Base-by-base conservation (phyloP, 2,888 invertebrate genomes). In the Heliothis peltigera region DNA sequence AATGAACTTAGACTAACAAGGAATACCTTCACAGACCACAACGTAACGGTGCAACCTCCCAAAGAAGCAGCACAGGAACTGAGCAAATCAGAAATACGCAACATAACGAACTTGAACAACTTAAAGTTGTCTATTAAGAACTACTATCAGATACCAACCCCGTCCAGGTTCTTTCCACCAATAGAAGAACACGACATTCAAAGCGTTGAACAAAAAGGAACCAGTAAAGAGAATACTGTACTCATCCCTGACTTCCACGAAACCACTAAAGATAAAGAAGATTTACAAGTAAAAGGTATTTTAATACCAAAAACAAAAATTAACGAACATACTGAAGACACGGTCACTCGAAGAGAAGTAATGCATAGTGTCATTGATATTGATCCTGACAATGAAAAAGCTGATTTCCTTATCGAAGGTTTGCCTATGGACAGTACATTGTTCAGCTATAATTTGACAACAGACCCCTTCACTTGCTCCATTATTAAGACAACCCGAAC, bases 331-430 rank as follows among this genome's bases (percentile, higher is more conserved):
- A 51, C 47, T 39, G 58, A 54, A 28, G 19, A 43, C 49, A 1
- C 57, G 6, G 15, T n/a, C 35, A 7, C n/a, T 12, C 51, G 7
- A 10, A 74, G 75, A 54, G 64, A 55, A 8, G 64, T 64, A 32
- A 46, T 35, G 0, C 65, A 64, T 21, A 75, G 75, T 51, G 28
- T 71, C 4, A 63, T 66, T 55, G 80, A 81, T 12, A 46, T 74
- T 21, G 83, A 85, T 48, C 57, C 61, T 5, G 85, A 85, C 2
- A 78, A 60, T 44, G 88, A 89, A 25, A 90, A 87, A 55, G 79
- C 76, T 4, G 92, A 92, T 79, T 90, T 85, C 59, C 67, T 89
- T 7, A 76, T 91, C n/a, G 87, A 90, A 78, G 89, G 87, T 46
- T 54, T 79, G 25, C 76, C 84, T 2, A 64, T 74, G 18, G 80